Percentiles rank a stretch among this genome's conserved stretches.
phyloP scores from a whole-genome alignment of 35 echinoderm and acorn worm genomes.

The Chiridota heheva region DNA sequence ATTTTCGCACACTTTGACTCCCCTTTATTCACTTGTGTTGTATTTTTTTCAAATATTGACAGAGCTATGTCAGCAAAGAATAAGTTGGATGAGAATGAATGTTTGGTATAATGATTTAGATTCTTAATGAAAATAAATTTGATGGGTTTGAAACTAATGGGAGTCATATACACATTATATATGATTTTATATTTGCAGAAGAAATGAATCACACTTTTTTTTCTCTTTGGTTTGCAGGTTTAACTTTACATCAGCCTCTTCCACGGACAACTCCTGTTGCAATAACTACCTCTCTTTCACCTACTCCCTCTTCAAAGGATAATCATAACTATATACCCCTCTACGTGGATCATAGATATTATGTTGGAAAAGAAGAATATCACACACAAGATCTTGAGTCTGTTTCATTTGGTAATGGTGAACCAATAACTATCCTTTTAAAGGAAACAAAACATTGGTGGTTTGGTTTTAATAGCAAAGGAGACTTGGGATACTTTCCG shows the following conservation, averaged over 20 bases:
- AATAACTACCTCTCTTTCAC: conserved; percentile 62
- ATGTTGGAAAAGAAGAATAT: conserved; percentile 67
- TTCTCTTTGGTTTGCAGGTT: conserved; percentile 49
- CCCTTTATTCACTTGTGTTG: too few species aligned
- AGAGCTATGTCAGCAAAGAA: too few species aligned
- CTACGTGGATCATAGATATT: conserved; percentile 86
- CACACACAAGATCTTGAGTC: conserved; percentile 62
- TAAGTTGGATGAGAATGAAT: neutral
- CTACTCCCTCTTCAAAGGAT: conserved; percentile 64
- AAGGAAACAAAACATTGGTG: conserved; percentile 97
- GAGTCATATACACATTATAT: too few species aligned
- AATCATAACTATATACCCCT: conserved; percentile 97
- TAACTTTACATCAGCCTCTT: conserved; percentile 63
- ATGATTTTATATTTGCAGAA: too few species aligned
- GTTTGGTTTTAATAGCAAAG: conserved; percentile 74
- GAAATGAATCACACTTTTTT: too few species aligned
- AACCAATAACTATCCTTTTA: conserved; percentile 72
- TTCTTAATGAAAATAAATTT: neutral
- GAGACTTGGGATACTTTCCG: conserved; percentile 82
- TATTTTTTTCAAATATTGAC: too few species aligned
- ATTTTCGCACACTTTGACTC: too few species aligned
- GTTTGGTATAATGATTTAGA: neutral
- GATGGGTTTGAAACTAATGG: neutral
- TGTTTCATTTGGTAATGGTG: conserved; percentile 68
- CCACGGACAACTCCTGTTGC: conserved; percentile 82